Conservation (phyloP, 2,888 invertebrate genomes). For the Pharmacophagus antenor region DNA sequence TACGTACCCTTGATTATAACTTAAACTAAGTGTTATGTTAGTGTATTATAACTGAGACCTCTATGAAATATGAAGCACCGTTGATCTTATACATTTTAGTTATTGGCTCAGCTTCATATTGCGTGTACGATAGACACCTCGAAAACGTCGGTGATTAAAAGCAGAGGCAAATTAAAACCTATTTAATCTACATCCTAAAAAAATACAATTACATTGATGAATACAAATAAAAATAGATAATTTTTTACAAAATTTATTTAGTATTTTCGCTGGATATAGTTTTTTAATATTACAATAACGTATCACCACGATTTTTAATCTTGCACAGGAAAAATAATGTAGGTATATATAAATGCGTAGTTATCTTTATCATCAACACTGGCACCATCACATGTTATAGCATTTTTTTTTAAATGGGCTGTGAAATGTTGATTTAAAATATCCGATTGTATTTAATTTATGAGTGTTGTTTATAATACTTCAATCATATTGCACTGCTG, state of each 20-base stretch:
- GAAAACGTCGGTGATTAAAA: neutral
- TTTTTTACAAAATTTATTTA: too few relatives aligned
- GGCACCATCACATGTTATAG: neutral
- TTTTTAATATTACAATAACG: too few relatives aligned
- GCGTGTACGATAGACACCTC: neutral
- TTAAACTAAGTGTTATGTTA: neutral
- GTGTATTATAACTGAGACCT: neutral
- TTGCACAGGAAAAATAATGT: neutral
- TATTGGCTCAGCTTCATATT: neutral
- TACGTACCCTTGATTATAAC: neutral
- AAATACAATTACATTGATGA: neutral
- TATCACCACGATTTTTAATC: too few relatives aligned
- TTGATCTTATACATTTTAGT: neutral
- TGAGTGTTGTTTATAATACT: neutral
- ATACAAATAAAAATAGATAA: neutral
- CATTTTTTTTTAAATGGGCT: neutral
- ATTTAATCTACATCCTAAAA: neutral
- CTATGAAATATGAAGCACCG: neutral
- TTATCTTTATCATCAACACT: conserved; percentile 15
- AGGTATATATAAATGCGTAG: conserved; percentile 9
- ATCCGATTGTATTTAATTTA: conserved; percentile 4
- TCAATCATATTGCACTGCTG: neutral
- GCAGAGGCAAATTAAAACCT: neutral
- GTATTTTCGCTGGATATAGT: too few relatives aligned
- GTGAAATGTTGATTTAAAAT: conserved; percentile 6